Conservation (phyloP, 2,113 vertebrate species). For the Chloropsis cyanopogon region DNA sequence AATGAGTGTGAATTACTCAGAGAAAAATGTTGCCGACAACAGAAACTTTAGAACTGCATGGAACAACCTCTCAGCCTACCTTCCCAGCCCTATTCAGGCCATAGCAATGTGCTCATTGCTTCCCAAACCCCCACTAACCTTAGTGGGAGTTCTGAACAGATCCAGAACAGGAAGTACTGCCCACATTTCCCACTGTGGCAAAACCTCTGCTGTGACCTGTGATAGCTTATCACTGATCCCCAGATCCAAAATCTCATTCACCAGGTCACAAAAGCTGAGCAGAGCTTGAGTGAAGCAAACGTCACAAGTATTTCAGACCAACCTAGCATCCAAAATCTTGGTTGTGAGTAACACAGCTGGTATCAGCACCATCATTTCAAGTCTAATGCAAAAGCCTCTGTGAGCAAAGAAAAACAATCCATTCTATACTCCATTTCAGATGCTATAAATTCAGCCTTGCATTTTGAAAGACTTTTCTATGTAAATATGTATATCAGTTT, state of each 20-base stretch:
- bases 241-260: neutral
- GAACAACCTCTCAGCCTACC: neutral
- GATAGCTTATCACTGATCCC: neutral
- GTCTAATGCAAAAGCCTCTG: neutral
- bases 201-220: neutral
- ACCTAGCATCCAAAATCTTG: neutral
- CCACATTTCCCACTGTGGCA: neutral
- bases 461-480: neutral
- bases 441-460: neutral
- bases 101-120: neutral
- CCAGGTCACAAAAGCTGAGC: neutral
- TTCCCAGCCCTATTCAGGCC: neutral
- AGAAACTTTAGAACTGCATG: neutral
- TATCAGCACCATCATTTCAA: neutral
- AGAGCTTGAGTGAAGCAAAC: neutral
- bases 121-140: neutral
- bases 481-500: neutral
- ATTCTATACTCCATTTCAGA: neutral
- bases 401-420: neutral
- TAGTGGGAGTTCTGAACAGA: neutral
- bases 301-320: neutral
- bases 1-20: conserved; percentile 3
- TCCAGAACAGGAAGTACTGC: neutral
- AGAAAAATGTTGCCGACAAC: neutral
- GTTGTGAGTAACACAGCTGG: neutral